phyloP scores from a whole-genome alignment of 2,888 invertebrate genomes.

The Penaeus monodon region DNA sequence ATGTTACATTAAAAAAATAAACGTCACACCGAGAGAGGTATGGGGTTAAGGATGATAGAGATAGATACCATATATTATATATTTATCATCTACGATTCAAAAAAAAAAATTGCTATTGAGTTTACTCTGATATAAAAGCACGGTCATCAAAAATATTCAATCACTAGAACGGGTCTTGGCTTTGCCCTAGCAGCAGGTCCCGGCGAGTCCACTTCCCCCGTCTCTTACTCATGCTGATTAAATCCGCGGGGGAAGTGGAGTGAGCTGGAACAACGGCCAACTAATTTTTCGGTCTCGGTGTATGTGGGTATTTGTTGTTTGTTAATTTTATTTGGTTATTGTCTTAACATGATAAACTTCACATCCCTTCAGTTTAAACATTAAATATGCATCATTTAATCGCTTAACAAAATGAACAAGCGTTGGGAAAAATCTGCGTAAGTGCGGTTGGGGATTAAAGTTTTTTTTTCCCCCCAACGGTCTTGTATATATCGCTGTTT shows the following conservation, averaged over 20 bases:
- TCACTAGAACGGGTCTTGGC: conserved; percentile 25
- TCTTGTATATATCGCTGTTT: conserved; percentile 50
- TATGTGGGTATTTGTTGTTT: conserved; percentile 51
- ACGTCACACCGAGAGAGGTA: too few relatives aligned
- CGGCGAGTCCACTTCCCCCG: conserved; percentile 51
- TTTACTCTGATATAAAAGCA: conserved; percentile 31
- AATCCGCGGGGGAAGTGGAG: conserved; percentile 50
- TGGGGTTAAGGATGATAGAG: neutral
- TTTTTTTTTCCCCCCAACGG: neutral
- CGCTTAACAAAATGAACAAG: conserved; percentile 21
- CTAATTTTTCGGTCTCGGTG: conserved; percentile 43
- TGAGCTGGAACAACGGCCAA: conserved; percentile 48
- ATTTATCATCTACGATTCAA: neutral
- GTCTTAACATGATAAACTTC: conserved; percentile 55
- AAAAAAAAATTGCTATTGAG: conserved; percentile 6
- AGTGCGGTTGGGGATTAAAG: neutral
- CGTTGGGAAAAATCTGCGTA: neutral
- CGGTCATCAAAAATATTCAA: conserved; percentile 56
- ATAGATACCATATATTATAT: neutral
- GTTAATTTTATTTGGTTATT: conserved; percentile 55
- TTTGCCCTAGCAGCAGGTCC: conserved; percentile 21
- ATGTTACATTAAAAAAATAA: too few relatives aligned
- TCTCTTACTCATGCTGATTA: conserved; percentile 50
- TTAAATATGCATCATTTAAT: conserved; percentile 56
- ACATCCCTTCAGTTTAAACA: conserved; percentile 17